These are phyloP conservation scores for Augiades crinisus DNA, from an alignment of 2,888 invertebrate genomes.

Conservation along the genomic window DNA sequence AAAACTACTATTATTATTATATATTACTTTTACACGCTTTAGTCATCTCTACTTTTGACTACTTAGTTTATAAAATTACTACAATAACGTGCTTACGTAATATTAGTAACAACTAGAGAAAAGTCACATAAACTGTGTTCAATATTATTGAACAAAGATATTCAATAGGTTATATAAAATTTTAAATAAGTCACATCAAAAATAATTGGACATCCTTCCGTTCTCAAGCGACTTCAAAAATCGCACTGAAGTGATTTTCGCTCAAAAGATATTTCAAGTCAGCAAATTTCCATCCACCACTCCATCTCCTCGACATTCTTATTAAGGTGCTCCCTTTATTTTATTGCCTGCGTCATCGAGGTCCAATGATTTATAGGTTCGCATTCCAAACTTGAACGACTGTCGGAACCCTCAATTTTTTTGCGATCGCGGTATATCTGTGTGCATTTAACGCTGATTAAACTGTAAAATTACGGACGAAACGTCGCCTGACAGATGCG, in stretches of 20 bases:
- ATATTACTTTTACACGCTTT: no score
- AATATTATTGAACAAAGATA: neutral
- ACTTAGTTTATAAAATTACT: no score
- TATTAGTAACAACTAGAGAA: no score
- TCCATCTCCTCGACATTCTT: slow-evolving; percentile 36
- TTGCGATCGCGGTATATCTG: slow-evolving; percentile 63
- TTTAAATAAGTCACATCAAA: neutral
- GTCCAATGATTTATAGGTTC: slow-evolving; percentile 66
- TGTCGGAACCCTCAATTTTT: slow-evolving; percentile 51
- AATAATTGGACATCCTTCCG: slow-evolving; percentile 1
- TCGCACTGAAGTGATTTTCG: slow-evolving; percentile 25
- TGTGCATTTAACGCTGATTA: slow-evolving; percentile 80
- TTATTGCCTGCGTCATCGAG: slow-evolving; percentile 59
- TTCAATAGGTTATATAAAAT: slow-evolving; percentile 9
- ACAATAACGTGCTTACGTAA: no score
- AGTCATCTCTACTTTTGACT: no score
- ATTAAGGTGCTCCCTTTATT: slow-evolving; percentile 38
- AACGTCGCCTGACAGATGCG: slow-evolving; percentile 78
- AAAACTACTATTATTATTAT: no score
- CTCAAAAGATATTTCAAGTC: slow-evolving; percentile 24
- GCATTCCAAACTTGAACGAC: slow-evolving; percentile 57
- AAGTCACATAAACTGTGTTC: no score
- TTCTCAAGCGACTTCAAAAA: slow-evolving; percentile 20
- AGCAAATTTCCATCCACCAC: slow-evolving; percentile 31
- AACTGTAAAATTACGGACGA: slow-evolving; percentile 79